Conservation (phyloP, 2,797 vertebrate genomes). For the Rhodeus uyekii region DNA sequence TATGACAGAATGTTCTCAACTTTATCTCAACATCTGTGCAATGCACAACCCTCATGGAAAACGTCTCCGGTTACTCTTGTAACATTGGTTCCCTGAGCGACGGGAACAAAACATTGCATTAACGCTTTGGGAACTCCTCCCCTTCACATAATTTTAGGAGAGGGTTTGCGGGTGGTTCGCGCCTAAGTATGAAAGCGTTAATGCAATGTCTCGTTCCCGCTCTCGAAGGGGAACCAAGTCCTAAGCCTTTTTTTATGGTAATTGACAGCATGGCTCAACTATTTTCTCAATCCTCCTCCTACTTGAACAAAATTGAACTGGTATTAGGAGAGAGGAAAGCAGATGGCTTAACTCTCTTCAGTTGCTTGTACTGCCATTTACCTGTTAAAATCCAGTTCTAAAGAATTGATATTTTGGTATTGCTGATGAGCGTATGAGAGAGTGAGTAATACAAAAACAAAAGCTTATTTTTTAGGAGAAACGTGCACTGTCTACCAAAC, state of each 20-base stretch:
- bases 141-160: no score
- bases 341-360: slow-evolving; percentile 2
- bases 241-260: no score
- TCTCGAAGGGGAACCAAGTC: no score
- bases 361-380: neutral
- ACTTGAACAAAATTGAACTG: neutral
- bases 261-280: neutral
- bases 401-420: neutral
- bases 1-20: neutral
- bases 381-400: neutral
- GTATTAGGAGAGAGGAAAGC: slow-evolving; percentile 4
- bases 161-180: no score
- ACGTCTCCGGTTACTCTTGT: no score
- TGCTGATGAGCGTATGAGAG: neutral
- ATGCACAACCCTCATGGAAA: neutral
- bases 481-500: no score
- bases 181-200: no score
- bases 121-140: no score
- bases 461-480: no score
- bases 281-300: neutral
- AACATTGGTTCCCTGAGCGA: no score
- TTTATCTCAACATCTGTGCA: neutral
- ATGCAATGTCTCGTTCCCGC: no score
- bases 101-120: no score
- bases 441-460: neutral